Conservation (phyloP, 2,888 invertebrate species). For the Lasioglossum calceatum region DNA sequence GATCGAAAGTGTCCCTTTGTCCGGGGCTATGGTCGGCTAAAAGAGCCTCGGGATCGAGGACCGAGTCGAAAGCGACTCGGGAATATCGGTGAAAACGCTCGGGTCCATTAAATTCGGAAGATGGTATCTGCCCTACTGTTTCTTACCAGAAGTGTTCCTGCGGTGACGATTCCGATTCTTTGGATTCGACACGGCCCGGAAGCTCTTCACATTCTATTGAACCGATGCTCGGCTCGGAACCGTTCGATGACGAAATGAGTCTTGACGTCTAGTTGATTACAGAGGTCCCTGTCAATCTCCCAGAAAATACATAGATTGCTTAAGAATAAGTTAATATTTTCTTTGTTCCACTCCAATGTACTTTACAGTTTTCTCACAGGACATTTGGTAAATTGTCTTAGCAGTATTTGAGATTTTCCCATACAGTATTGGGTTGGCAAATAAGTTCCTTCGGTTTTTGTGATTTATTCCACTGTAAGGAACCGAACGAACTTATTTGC, state of each 20-base stretch:
- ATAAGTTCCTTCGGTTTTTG: too few species aligned
- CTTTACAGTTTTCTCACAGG: too few species aligned
- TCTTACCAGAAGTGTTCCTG: constrained; percentile 13
- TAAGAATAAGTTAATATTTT: too few species aligned
- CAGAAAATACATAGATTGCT: too few species aligned
- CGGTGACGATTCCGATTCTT: constrained; percentile 29
- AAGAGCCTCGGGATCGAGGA: constrained; percentile 46
- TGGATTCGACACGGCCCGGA: neutral
- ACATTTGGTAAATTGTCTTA: too few species aligned
- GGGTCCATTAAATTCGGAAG: constrained; percentile 49
- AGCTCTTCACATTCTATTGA: neutral
- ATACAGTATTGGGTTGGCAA: too few species aligned
- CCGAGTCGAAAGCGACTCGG: constrained; percentile 46
- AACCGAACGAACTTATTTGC: too few species aligned
- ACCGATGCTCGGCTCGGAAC: neutral
- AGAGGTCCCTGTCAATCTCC: neutral
- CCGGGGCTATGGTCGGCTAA: constrained; percentile 35
- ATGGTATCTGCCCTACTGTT: constrained; percentile 47
- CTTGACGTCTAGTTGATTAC: neutral
- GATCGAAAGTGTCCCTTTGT: constrained; percentile 64
- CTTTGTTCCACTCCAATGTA: too few species aligned
- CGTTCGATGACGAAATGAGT: neutral
- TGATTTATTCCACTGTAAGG: too few species aligned
- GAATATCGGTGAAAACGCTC: constrained; percentile 48
- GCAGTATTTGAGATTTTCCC: too few species aligned